Conservation (phyloP, 2,888 invertebrate species). For the Theretra japonica region DNA sequence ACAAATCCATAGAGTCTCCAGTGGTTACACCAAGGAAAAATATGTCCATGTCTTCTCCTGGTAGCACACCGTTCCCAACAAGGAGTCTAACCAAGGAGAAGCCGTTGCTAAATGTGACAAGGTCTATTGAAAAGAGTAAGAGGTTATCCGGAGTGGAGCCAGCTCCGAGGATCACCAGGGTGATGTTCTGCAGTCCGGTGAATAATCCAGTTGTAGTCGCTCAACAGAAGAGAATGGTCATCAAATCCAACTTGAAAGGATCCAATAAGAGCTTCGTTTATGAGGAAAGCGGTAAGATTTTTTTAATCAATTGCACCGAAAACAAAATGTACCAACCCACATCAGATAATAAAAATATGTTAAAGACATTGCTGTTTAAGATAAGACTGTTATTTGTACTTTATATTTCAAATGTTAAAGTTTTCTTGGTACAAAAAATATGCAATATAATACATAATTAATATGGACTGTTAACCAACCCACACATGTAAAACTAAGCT, state of each 20-base stretch:
- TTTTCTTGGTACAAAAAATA: too few relatives aligned
- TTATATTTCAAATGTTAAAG: too few relatives aligned
- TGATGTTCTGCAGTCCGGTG: conserved; percentile 78
- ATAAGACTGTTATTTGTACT: too few relatives aligned
- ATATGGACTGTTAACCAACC: too few relatives aligned
- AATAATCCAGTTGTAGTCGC: conserved; percentile 56
- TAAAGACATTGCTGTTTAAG: too few relatives aligned
- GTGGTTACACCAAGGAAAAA: conserved; percentile 57
- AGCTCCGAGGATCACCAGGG: conserved; percentile 58
- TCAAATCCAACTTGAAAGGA: conserved; percentile 79
- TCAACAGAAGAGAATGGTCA: conserved; percentile 67
- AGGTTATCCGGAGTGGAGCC: conserved; percentile 50
- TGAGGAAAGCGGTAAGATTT: conserved; percentile 68
- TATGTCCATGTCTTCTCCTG: conserved; percentile 63
- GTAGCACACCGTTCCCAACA: conserved; percentile 68
- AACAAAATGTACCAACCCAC: too few relatives aligned
- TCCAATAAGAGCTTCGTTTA: conserved; percentile 79
- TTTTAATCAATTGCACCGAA: conserved; percentile 18
- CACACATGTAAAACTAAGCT: too few relatives aligned
- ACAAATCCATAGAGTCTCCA: conserved; percentile 35
- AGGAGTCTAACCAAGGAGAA: conserved; percentile 58
- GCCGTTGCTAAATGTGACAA: conserved; percentile 64
- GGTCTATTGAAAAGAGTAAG: conserved; percentile 68
- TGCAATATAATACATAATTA: too few relatives aligned
- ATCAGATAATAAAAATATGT: too few relatives aligned